phyloP scores from a whole-genome alignment of 2,797 vertebrate genomes.

The Halcyon badia region DNA sequence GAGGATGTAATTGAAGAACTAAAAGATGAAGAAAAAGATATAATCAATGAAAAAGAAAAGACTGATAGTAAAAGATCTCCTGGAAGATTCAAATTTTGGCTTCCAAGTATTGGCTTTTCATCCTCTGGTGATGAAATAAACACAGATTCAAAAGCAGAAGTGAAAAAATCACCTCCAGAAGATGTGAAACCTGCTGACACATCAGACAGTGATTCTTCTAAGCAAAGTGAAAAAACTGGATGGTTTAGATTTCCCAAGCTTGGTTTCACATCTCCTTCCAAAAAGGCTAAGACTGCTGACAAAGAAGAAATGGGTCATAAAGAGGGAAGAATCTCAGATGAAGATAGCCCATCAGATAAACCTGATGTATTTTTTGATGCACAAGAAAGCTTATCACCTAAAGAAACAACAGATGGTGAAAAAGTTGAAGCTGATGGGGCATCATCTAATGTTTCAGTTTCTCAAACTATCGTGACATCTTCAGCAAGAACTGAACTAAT shows the following conservation, averaged over 20 bases:
- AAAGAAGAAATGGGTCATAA: slow-evolving; percentile 22
- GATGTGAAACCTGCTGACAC: slow-evolving; percentile 32
- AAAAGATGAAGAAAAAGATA: neutral
- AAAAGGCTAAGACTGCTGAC: slow-evolving; percentile 68
- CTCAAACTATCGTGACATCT: slow-evolving; percentile 80
- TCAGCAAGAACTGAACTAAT: slow-evolving; percentile 85
- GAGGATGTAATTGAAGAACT: neutral
- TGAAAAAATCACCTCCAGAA: slow-evolving; percentile 1
- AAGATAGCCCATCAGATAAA: slow-evolving; percentile 72
- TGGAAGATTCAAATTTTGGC: slow-evolving; percentile 81
- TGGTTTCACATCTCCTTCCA: slow-evolving; percentile 86
- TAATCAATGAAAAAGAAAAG: slow-evolving; percentile 48
- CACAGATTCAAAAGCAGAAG: neutral
- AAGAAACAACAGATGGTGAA: slow-evolving; percentile 33
- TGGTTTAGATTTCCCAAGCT: slow-evolving; percentile 91
- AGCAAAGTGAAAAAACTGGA: slow-evolving; percentile 80
- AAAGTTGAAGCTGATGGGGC: neutral
- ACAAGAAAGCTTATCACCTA: slow-evolving; percentile 73
- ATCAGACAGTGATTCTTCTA: slow-evolving; percentile 26
- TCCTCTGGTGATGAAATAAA: slow-evolving; percentile 70
- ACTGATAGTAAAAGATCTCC: slow-evolving; percentile 72
- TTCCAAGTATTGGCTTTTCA: slow-evolving; percentile 84
- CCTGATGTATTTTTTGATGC: slow-evolving; percentile 77
- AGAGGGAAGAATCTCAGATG: slow-evolving; percentile 60
- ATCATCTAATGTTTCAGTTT: slow-evolving; percentile 1